A percentile compares a stretch with the other conserved stretches of the same genome.
These are phyloP conservation scores for Sceloporus tristichus DNA, from an alignment of 2,113 vertebrate genomes.

Conservation along the genomic window DNA sequence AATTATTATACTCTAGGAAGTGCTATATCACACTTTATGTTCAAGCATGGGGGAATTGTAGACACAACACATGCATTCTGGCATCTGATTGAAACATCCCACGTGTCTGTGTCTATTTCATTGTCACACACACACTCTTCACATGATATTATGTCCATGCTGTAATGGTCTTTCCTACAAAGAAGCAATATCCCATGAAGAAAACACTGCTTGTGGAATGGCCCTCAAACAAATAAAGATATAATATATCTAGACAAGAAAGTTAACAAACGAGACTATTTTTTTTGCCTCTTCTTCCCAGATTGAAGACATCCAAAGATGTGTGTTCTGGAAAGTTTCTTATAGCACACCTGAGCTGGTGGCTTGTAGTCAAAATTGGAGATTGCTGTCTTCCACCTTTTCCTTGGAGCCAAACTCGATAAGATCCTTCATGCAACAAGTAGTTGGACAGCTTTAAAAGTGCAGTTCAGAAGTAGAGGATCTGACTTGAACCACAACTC, in stretches of 20 bases:
- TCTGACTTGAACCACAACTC: background rate
- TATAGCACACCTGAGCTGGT: no score
- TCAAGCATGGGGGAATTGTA: background rate
- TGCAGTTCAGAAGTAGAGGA: background rate
- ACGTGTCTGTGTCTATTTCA: background rate
- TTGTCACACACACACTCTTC: background rate
- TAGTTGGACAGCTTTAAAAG: background rate
- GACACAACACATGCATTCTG: background rate
- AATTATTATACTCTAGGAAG: constrained; percentile 4
- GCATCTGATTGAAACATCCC: background rate
- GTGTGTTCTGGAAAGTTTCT: no score
- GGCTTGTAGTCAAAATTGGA: no score
- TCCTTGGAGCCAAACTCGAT: no score
- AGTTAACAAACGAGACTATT: background rate
- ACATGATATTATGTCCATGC: background rate
- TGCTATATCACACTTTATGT: background rate
- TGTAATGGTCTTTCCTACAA: no score
- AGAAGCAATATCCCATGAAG: no score
- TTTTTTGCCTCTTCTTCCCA: background rate
- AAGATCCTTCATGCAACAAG: background rate
- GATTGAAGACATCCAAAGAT: background rate
- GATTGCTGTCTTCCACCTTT: background rate
- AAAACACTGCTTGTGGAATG: no score
- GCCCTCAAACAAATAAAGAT: background rate
- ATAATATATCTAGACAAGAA: background rate